A percentile compares a stretch with the other conserved stretches of the same genome.
phyloP scores from a whole-genome alignment of 1,140 invertebrate species.

The Heliothis subflexa region DNA sequence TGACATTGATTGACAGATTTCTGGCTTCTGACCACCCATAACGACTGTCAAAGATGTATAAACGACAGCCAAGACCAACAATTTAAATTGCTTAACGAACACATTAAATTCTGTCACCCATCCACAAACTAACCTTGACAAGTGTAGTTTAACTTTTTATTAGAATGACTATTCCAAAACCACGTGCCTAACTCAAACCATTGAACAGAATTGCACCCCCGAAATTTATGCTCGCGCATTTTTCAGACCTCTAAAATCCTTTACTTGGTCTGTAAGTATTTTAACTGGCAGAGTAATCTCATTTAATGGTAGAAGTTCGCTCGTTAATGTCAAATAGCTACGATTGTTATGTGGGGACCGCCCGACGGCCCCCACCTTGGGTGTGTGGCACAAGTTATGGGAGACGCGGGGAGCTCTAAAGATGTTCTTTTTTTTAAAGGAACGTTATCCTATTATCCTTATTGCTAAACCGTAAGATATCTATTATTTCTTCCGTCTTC shows the following conservation, averaged over 20 bases:
- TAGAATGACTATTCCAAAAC: neutral
- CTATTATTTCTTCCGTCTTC: no score
- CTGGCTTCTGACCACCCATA: no score
- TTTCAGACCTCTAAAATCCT: constrained; percentile 51
- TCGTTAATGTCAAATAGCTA: constrained; percentile 61
- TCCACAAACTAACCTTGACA: no score
- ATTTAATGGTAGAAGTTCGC: constrained; percentile 63
- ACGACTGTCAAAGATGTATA: no score
- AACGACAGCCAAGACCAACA: no score
- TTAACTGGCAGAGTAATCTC: constrained; percentile 60
- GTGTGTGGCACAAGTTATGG: neutral
- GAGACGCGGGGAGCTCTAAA: constrained; percentile 7
- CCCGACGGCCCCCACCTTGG: constrained; percentile 38
- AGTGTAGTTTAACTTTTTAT: neutral
- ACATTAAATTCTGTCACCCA: no score
- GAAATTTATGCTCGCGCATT: constrained; percentile 46
- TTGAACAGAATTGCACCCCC: constrained; percentile 12
- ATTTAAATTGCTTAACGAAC: no score
- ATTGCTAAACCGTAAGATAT: no score
- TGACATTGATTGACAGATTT: no score
- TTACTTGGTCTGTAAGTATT: constrained; percentile 50
- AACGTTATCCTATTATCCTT: no score
- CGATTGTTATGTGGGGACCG: constrained; percentile 54
- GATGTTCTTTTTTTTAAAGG: neutral
- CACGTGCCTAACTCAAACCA: neutral